These are phyloP conservation scores for Scaptodrosophila lebanonensis DNA, from an alignment of 1,140 invertebrate genomes.

Conservation along the genomic window DNA sequence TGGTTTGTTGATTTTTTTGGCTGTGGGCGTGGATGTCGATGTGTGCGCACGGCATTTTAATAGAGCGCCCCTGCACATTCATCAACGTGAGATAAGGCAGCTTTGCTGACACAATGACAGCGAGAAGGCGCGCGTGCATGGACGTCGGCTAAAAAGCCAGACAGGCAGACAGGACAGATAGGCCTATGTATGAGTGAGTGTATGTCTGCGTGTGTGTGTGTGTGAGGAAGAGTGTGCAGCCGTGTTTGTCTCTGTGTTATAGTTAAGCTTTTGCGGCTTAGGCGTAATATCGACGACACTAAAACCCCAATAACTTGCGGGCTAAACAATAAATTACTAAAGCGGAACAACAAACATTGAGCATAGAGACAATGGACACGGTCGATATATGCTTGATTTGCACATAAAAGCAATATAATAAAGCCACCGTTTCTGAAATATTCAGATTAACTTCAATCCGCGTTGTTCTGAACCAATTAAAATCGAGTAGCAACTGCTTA, in stretches of 20 bases:
- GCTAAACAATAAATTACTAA: conserved; percentile 59
- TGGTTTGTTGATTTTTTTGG: conserved; percentile 34
- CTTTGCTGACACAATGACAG: conserved; percentile 51
- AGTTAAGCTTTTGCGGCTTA: conserved; percentile 40
- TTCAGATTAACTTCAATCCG: too few species aligned
- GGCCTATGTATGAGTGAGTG: background rate
- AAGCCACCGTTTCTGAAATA: too few species aligned
- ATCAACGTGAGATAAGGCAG: conserved; percentile 61
- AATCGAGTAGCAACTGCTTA: too few species aligned
- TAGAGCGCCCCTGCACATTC: conserved; percentile 33
- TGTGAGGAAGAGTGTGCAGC: conserved; percentile 14
- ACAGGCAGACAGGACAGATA: conserved; percentile 17
- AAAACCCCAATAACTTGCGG: conserved; percentile 62
- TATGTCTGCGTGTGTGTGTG: conserved; percentile 3
- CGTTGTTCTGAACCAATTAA: too few species aligned
- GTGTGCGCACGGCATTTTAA: conserved; percentile 1
- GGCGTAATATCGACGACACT: conserved; percentile 61
- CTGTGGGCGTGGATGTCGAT: background rate
- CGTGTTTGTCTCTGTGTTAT: conserved; percentile 9
- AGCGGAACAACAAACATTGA: conserved; percentile 15
- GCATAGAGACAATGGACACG: conserved; percentile 36
- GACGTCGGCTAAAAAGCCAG: conserved; percentile 46
- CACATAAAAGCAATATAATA: conserved; percentile 1
- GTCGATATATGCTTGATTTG: too few species aligned
- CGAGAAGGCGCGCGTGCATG: conserved; percentile 14